Evolutionary conservation across 2,113 vertebrate genomes (phyloP).

Genomic region (Muntiacus muntjak): DNA sequence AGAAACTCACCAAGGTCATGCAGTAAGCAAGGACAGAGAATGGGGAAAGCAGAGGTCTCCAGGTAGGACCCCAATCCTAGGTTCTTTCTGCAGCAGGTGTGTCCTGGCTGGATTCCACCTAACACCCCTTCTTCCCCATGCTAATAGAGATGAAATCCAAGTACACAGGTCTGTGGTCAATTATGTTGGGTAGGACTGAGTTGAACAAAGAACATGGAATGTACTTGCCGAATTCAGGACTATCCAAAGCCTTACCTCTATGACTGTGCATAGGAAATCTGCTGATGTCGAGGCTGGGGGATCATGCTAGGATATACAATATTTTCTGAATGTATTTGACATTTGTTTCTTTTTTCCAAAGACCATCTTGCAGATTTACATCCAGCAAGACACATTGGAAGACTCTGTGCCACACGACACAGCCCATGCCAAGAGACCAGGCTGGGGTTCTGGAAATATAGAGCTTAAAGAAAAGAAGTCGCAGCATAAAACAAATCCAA

Average conservation of each 20-base stretch:
- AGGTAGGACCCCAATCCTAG: neutral
- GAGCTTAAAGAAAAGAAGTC: neutral
- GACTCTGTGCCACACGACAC: rapidly evolving
- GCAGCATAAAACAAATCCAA: neutral
- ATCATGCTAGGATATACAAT: too few relatives aligned
- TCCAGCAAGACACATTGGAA: neutral
- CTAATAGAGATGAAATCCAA: neutral
- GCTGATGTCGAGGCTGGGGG: neutral
- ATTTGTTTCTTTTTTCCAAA: neutral
- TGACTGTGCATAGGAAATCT: neutral
- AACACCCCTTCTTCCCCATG: neutral
- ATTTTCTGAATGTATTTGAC: neutral
- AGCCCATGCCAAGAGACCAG: neutral
- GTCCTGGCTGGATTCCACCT: neutral
- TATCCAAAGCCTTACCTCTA: neutral
- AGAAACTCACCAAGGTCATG: neutral
- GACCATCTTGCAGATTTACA: neutral
- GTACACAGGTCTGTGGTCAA: neutral
- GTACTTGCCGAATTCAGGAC: too few relatives aligned
- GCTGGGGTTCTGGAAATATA: neutral
- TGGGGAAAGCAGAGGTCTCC: neutral
- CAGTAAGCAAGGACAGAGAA: neutral
- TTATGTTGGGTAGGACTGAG: neutral
- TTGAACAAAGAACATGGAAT: neutral
- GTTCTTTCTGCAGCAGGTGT: neutral